Base-by-base conservation (phyloP, 2,113 vertebrate genomes). In the Hyperoodon ampullatus region DNA sequence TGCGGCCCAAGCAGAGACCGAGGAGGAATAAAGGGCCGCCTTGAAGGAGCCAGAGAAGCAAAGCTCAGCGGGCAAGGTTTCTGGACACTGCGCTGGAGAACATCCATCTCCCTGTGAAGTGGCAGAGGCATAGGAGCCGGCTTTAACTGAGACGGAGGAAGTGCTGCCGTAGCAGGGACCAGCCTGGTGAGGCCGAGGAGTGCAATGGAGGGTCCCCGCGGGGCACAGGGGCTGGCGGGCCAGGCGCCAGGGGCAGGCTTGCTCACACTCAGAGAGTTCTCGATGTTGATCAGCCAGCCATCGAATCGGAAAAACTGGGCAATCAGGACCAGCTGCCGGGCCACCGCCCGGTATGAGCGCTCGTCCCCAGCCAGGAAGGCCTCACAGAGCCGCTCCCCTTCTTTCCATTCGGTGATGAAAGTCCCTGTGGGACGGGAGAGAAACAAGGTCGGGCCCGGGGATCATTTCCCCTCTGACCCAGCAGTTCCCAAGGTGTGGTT, bases 201-300 rank as follows among this genome's bases (percentile, higher is more conserved):
- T 11, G 26, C 11, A 1, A 61, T 3, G 0, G 63, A 13, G 39
- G 53, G 24, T 18, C 14, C 3, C 21, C 6, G 0, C 6, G 2
- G 0, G 28, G 24, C 15, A 4, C 6, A 0, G 61, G 74, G 55
- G 3, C 35, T 0, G 68, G 80, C 4, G 0, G 68, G 19, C 12
- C 50, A 11, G 23, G 1, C 1, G 0, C 42, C 50, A 15, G 1
- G 14, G 0, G 0, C 0, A 0, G 13, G 1, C 0, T 0, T 0
- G 97, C 99, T 99, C 96, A 99, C 99, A 4, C 99, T 99, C 96
- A 99, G 98, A 0, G 21, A 0, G 96, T 99, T 99, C 98, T 99
- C 99, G 0, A 99, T 99, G 98, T 99, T 99, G 89, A 99, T 50
- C 55, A 99, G 98, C 99, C 99, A 99, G 92, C 99, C 99, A 0